Conservation (phyloP, 1,140 invertebrate species). For the Drosophila burlai region DNA sequence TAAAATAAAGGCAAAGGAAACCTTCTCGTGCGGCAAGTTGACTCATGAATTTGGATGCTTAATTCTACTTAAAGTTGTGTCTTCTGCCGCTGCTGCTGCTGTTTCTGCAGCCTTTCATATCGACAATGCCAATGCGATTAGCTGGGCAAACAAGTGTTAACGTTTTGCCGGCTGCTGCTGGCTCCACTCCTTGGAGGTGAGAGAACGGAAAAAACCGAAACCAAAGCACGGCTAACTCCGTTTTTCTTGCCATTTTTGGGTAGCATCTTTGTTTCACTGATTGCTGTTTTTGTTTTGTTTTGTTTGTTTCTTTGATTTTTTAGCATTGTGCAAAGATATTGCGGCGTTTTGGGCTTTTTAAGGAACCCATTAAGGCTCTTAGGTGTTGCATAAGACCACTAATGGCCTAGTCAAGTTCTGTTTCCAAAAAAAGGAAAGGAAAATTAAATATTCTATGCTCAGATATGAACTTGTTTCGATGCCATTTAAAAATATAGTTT, state of each 20-base stretch:
- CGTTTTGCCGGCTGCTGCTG: conserved; percentile 68
- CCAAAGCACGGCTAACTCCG: conserved; percentile 36
- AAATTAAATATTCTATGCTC: too few relatives aligned
- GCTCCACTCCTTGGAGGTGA: conserved; percentile 71
- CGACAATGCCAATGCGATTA: conserved; percentile 63
- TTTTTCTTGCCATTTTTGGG: conserved; percentile 73
- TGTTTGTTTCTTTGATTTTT: conserved; percentile 36
- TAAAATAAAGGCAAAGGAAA: conserved; percentile 45
- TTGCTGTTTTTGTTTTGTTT: conserved; percentile 22
- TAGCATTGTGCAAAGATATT: conserved; percentile 65
- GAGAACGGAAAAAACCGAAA: conserved; percentile 52
- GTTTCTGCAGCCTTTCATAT: conserved; percentile 55
- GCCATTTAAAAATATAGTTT: neutral
- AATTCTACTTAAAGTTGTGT: conserved; percentile 73
- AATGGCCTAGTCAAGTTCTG: conserved; percentile 5
- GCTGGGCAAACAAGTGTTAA: conserved; percentile 79
- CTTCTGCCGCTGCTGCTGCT: conserved; percentile 43
- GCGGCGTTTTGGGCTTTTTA: conserved; percentile 26
- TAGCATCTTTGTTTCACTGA: conserved; percentile 70
- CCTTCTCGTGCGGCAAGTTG: conserved; percentile 63
- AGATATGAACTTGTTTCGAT: too few relatives aligned
- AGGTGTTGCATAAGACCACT: conserved; percentile 46
- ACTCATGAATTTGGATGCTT: conserved; percentile 81
- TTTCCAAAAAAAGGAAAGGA: neutral
- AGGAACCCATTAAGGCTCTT: conserved; percentile 23